Conservation (phyloP, 2,797 vertebrate species). For the Poliocrania exsul region DNA sequence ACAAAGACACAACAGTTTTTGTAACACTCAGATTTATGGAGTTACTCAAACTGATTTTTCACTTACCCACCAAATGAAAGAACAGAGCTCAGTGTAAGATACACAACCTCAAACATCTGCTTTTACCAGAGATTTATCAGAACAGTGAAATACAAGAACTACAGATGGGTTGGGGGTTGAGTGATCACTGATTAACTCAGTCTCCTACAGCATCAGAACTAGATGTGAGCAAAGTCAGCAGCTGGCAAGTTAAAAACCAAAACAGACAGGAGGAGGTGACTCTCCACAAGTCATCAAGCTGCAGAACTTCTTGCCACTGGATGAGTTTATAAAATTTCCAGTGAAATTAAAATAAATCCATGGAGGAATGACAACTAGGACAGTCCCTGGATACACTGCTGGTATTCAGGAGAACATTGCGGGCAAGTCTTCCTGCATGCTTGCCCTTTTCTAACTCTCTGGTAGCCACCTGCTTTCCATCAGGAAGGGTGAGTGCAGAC, state of each 20-base stretch:
- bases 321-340: neutral
- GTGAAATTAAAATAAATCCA: neutral
- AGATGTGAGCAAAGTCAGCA: neutral
- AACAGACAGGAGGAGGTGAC: neutral
- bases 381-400: rapidly evolving
- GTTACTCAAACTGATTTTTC: neutral
- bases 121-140: neutral
- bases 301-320: neutral
- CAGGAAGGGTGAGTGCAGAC: neutral
- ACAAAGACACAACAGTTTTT: neutral
- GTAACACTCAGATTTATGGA: neutral
- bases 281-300: neutral
- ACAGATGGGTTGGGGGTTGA: neutral
- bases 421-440: neutral
- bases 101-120: neutral
- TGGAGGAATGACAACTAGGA: neutral
- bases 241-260: neutral
- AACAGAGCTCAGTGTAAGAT: neutral
- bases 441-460: neutral
- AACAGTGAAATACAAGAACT: neutral
- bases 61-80: neutral
- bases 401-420: neutral
- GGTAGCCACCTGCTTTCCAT: neutral
- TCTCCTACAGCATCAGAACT: neutral
- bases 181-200: neutral